Base-by-base conservation (phyloP, 2,113 vertebrate genomes). In the Thymallus thymallus region DNA sequence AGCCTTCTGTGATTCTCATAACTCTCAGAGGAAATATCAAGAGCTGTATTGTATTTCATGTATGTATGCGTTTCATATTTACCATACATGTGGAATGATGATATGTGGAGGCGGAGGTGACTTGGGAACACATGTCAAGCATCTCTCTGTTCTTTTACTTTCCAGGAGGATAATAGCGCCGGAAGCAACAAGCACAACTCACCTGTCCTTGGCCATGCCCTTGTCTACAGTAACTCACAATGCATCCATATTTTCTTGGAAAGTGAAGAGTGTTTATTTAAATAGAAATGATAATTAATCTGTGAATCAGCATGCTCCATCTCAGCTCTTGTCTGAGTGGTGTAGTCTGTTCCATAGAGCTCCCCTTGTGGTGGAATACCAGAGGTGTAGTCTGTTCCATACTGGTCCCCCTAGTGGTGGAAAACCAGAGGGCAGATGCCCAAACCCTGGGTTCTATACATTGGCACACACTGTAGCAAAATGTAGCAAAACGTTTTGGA, bases 351-450 rank as follows among this genome's bases (percentile, higher is more conserved):
- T 68, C 7, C 20, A 22, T 45, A 68, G 66, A 45, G 35, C 32
- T 68, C 66, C 35, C 66, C 32, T 30, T 23, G 35, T 68, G 35
- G n/a, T 41, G 20, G 35, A 68, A 68, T 29, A n/a, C n/a, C n/a
- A n/a, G n/a, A n/a, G 5, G 5, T 63, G 5, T 10, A 63, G 61
- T 13, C 22, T 16, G 9, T 26, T 68, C 9, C 20, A 22, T 46
- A 68, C 32, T 68, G n/a, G n/a, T n/a, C n/a, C 66, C 35, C 66
- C 32, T 32, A 46, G 41, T 68, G 35, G n/a, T 41, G 20, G 41
- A 68, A 68, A 18, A 24, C n/a, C 18, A 45, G 1, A 68, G 29
- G 26, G 16, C 55, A 41, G 35, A 23, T 12, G 18, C n/a, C n/a
- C 3, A 41, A 60, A 41, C 18, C 9, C 56, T 41, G 30, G 18